Conservation (phyloP, 1,140 invertebrate species). For the Lanistes nyassanus region DNA sequence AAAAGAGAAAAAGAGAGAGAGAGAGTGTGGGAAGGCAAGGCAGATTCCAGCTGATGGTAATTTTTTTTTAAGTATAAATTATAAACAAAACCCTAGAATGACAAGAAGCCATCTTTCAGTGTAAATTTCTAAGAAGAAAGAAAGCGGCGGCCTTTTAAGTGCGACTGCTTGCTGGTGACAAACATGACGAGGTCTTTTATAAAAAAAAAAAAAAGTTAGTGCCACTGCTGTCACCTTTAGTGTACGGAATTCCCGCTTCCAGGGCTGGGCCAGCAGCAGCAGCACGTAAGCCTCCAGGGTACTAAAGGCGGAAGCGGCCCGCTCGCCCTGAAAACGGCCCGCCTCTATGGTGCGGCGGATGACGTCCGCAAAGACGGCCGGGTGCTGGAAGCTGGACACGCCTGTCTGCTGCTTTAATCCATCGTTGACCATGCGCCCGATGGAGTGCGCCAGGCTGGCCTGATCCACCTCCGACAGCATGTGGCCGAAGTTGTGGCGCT, state of each 20-base stretch:
- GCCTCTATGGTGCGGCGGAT: slow-evolving; percentile 30
- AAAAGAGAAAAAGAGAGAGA: background rate
- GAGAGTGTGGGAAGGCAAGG: background rate
- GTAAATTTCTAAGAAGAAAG: too few species aligned
- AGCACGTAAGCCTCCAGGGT: slow-evolving; percentile 43
- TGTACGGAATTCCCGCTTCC: slow-evolving; percentile 45
- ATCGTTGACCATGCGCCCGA: slow-evolving; percentile 13
- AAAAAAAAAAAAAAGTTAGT: too few species aligned
- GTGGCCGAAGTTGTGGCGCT: background rate
- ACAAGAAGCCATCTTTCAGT: too few species aligned
- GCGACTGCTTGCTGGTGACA: too few species aligned
- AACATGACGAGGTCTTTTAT: background rate
- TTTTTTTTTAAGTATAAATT: background rate
- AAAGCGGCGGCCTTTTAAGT: too few species aligned
- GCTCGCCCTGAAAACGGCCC: slow-evolving; percentile 24
- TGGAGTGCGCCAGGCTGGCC: background rate
- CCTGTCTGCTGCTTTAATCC: slow-evolving; percentile 15
- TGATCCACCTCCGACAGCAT: background rate
- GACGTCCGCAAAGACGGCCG: slow-evolving; percentile 23
- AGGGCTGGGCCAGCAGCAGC: slow-evolving; percentile 39
- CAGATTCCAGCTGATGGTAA: too few species aligned
- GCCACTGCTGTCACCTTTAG: slow-evolving; percentile 39
- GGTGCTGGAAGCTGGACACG: slow-evolving; percentile 26
- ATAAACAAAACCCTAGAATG: background rate
- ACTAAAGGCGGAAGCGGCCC: slow-evolving; percentile 34